Evolutionary conservation across 2,888 invertebrate species (phyloP).

Genomic region (Tupiocoris notatus): DNA sequence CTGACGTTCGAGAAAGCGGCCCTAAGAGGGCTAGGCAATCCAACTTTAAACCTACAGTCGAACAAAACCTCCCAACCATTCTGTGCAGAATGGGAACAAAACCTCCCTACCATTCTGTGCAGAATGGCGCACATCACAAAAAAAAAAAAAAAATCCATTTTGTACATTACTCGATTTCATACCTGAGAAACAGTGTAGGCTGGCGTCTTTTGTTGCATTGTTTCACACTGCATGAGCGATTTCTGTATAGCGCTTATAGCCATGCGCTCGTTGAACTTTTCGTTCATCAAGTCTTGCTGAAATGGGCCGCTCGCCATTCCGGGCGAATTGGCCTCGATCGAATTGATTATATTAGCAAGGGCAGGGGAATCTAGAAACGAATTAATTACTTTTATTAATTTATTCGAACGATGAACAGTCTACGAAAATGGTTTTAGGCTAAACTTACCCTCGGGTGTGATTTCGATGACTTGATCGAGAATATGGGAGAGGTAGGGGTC

Average conservation of each 20-base stretch:
- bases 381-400: background rate
- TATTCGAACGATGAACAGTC: background rate
- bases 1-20: too few species aligned
- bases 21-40: too few species aligned
- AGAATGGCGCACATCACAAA: too few species aligned
- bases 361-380: slow-evolving; percentile 52
- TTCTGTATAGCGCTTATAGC: slow-evolving; percentile 88
- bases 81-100: too few species aligned
- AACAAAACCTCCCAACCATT: too few species aligned
- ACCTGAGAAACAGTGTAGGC: slow-evolving; percentile 31
- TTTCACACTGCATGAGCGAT: slow-evolving; percentile 84
- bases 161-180: too few species aligned
- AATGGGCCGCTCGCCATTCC: slow-evolving; percentile 34
- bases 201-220: slow-evolving; percentile 31
- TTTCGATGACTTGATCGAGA: slow-evolving; percentile 80
- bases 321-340: slow-evolving; percentile 54
- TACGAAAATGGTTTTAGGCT: background rate
- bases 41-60: too few species aligned
- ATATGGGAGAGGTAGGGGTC: slow-evolving; percentile 79
- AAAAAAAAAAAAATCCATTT: too few species aligned
- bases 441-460: slow-evolving; percentile 64
- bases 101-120: too few species aligned
- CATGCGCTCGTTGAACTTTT: slow-evolving; percentile 64
- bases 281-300: slow-evolving; percentile 55
- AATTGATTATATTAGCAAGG: slow-evolving; percentile 56